Evolutionary conservation across 1,140 invertebrate species (phyloP), one percentile per base, ranked within the genome.

Genomic region (Amyelois transitella): DNA sequence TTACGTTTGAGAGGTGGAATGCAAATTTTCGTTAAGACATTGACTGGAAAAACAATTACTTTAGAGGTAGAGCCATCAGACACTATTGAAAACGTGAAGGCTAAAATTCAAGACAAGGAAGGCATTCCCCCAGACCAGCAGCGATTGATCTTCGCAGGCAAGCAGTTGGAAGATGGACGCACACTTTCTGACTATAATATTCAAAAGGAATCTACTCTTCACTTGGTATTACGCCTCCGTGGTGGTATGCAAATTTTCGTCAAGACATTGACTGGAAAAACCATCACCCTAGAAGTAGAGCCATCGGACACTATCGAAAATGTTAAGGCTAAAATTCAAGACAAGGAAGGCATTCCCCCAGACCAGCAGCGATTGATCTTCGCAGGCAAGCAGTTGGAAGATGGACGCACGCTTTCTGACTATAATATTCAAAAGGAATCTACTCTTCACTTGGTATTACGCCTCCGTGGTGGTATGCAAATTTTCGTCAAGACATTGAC

Each of bases 231-330:
- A 8, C 51, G 51, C 14, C 28, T 52, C 0, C 32, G 51, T 2
- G 51, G 51, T n/a, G 51, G 51, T 52, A 52, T 52, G 51, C 51
- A 52, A n/a, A 52, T 52, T 14, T 52, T 51, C 3, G 51, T 58
- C 10, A 93, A 95, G 62, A 94, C 95, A 76, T 93, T 95, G n/a
- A 58, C 0, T 91, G 94, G 0, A 94, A 95, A 67, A 94, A 95
- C 66, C 93, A 94, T 72, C 89, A 95, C 28, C 94, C 91, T 57
- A 91, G 92, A 75, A 93, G 94, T 22, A 92, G 93, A 79, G 92
- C 94, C 71, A 92, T 52, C 51, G 4, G 51, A 52, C 12, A 52
- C 51, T 6, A 52, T 52, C 14, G 51, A 52, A 14, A 52, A 52
- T 43, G 51, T 52, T 19, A 52, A 52, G 12, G 51, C 51, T 20